Evolutionary conservation across 2,888 invertebrate species (phyloP).

Genomic region (Chaitophorus viminalis): DNA sequence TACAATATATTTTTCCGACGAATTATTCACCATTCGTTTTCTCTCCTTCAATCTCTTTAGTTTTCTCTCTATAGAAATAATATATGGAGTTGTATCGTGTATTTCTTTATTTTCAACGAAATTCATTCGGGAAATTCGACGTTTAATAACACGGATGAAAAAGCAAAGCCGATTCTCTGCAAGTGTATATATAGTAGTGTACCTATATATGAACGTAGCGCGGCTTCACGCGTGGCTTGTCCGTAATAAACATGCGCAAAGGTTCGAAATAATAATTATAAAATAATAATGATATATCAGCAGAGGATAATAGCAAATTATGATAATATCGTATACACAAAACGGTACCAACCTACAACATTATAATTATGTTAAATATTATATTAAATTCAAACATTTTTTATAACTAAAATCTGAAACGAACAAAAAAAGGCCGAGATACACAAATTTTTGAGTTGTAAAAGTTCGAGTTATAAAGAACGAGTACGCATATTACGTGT

Average conservation of each 20-base stretch:
- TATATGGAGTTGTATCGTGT: neutral
- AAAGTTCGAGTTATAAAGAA: too few relatives aligned
- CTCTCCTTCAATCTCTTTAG: neutral
- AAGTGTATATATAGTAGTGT: neutral
- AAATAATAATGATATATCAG: neutral
- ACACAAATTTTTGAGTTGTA: too few relatives aligned
- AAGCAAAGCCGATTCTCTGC: conserved; percentile 38
- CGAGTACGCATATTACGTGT: too few relatives aligned
- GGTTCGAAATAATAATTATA: conserved; percentile 20
- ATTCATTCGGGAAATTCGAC: conserved; percentile 33
- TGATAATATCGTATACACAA: neutral
- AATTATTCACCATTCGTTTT: neutral
- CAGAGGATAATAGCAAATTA: neutral
- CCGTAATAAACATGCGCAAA: neutral
- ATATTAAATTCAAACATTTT: too few relatives aligned
- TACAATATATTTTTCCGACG: neutral
- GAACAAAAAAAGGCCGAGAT: too few relatives aligned
- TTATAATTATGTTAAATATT: too few relatives aligned
- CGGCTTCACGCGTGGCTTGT: neutral
- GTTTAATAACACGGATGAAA: conserved; percentile 55
- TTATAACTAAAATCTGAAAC: too few relatives aligned
- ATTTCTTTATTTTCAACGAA: conserved; percentile 16
- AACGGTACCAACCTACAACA: neutral
- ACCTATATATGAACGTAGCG: too few relatives aligned
- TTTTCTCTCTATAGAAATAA: neutral